These are phyloP conservation scores for Helarctos malayanus DNA, from an alignment of 2,797 vertebrate genomes.

Conservation along the genomic window DNA sequence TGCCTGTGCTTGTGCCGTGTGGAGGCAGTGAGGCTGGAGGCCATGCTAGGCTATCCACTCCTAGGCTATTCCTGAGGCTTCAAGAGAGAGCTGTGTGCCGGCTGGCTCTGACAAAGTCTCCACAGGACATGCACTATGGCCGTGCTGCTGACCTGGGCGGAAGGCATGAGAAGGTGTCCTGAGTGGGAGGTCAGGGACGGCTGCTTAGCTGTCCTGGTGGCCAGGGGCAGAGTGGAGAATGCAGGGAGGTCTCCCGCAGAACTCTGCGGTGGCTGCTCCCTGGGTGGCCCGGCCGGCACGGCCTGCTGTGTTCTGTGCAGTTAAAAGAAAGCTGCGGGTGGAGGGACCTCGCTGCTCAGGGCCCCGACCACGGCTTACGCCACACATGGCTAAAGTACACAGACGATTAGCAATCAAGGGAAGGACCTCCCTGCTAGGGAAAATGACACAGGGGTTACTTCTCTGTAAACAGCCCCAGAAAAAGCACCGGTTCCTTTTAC, in stretches of 20 bases:
- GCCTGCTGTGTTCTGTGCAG: slow-evolving; percentile 84
- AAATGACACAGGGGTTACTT: slow-evolving; percentile 87
- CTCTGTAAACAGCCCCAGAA: slow-evolving; percentile 90
- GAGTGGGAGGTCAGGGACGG: not conserved
- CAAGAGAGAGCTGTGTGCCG: not conserved
- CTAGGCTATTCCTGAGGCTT: not conserved
- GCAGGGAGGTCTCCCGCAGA: slow-evolving; percentile 78
- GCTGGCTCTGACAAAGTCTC: not conserved
- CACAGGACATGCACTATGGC: not conserved
- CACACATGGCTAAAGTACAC: slow-evolving; percentile 90
- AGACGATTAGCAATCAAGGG: slow-evolving; percentile 88
- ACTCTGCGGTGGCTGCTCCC: slow-evolving; percentile 71
- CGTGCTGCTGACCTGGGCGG: not conserved
- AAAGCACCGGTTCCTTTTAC: slow-evolving; percentile 85
- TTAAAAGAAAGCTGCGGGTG: slow-evolving; percentile 87
- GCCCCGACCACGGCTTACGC: slow-evolving; percentile 81
- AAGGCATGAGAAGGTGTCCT: not conserved
- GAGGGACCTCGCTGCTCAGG: slow-evolving; percentile 74
- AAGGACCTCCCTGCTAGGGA: slow-evolving; percentile 89
- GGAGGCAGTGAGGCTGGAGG: not conserved
- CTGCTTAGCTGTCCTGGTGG: not conserved
- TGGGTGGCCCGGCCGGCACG: slow-evolving; percentile 86
- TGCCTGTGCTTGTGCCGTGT: accelerated
- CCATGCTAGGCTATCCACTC: not conserved
- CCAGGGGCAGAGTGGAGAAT: not conserved